These are phyloP conservation scores for Prunella himalayana DNA, from an alignment of 2,113 vertebrate species.

Conservation along the genomic window DNA sequence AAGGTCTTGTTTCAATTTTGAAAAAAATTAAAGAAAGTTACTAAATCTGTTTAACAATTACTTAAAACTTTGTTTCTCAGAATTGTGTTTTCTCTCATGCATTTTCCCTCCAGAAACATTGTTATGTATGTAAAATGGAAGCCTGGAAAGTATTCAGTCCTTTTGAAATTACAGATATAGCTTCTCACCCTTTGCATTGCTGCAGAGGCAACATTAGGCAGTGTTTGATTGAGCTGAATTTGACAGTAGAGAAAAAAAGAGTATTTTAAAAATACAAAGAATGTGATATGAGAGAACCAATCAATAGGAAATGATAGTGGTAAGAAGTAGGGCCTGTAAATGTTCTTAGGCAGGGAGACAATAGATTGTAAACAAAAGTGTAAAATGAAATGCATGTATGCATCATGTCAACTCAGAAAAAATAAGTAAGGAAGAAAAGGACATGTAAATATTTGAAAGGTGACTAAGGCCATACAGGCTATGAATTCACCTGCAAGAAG, in stretches of 20 bases:
- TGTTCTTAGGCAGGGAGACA: neutral
- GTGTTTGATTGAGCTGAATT: neutral
- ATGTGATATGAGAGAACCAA: neutral
- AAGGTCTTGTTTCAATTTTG: neutral
- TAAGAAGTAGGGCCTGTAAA: neutral
- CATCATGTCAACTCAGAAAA: neutral
- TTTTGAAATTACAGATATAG: neutral
- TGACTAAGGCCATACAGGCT: neutral
- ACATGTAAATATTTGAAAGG: neutral
- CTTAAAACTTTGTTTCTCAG: neutral
- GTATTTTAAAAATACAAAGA: neutral
- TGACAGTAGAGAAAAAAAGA: neutral
- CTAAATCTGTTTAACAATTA: neutral
- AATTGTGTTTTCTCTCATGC: neutral
- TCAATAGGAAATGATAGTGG: neutral
- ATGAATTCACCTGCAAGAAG: neutral
- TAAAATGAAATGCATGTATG: neutral
- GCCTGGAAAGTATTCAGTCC: neutral
- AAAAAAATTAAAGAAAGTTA: neutral
- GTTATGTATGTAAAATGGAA: neutral
- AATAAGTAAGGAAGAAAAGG: neutral
- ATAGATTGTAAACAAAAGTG: neutral
- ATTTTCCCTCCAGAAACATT: neutral
- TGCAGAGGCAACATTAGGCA: neutral
- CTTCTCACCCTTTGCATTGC: neutral